Base-by-base conservation (phyloP, 2,888 invertebrate species). In the Ophion slaviceki region DNA sequence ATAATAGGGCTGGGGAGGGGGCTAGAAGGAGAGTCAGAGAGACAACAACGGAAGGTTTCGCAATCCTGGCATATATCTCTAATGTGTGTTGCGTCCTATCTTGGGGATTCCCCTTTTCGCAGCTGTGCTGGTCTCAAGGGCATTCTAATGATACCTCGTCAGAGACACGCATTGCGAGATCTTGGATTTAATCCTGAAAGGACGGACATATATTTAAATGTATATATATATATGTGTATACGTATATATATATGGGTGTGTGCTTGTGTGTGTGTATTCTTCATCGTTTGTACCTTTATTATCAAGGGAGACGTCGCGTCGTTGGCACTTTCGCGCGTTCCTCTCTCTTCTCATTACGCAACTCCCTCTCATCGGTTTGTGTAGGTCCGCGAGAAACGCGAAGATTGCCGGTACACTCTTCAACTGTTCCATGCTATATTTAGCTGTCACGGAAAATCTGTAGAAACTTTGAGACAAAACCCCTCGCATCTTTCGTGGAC, bases 101-200 rank as follows among this genome's bases (percentile, higher is more conserved):
- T 28, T 32, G 62, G 24, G 53, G 45, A 36, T 3, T 24, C 40
- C 45, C 59, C 53, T 47, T 59, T 66, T 61, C 45, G 45, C 20
- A 32, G 32, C 14, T 36, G 66, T 76, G 36, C 61, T 74, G 36
- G 20, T 72, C 72, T 70, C 67, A 72, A 79, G 83, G 83, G 83
- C 71, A 53, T 67, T 59, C 83, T 83, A 83, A 83, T 79, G 83
- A 53, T 79, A 74, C 53, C 67, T 83, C 83, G 61, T 83, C 83
- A 75, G 79, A 72, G 74, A 79, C 83, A 83, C 72, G 61, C 79
- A 68, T 74, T 72, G 53, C 74, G 47, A 68, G 62, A 64, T 64
- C 40, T 62, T 68, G 47, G 74, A 79, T 83, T 79, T 79, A 79
- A 79, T 74, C 78, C 74, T 72, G 72, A 75, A 84, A 72, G 80